A percentile compares a stretch with the other conserved stretches of the same genome.
These are phyloP conservation scores for Alfaro cultratus DNA, from an alignment of 2,797 vertebrate species.

Conservation along the genomic window DNA sequence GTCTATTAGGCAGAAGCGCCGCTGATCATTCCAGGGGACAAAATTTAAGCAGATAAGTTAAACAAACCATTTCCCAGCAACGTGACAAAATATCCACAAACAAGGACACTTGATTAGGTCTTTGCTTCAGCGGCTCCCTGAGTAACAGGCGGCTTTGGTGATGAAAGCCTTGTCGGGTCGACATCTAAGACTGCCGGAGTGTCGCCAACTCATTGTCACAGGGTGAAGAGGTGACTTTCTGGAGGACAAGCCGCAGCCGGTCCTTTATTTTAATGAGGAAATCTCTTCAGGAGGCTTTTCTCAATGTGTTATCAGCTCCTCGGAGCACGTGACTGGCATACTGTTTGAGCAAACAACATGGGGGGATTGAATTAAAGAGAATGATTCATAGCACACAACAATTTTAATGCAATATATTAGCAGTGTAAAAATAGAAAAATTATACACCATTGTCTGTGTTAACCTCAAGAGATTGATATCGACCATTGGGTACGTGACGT, in stretches of 20 bases:
- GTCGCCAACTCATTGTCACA: background rate
- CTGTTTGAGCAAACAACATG: background rate
- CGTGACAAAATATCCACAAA: background rate
- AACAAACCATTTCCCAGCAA: background rate
- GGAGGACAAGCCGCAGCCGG: slow-evolving; percentile 24
- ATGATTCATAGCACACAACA: background rate
- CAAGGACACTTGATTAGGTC: background rate
- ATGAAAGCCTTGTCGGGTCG: slow-evolving; percentile 10
- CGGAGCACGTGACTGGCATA: slow-evolving; percentile 4
- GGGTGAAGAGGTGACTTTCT: slow-evolving; percentile 18
- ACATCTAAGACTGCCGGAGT: slow-evolving; percentile 12
- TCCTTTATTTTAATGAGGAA: slow-evolving; percentile 22
- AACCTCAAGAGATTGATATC: background rate
- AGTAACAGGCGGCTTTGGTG: background rate
- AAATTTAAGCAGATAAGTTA: background rate
- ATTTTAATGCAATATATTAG: background rate
- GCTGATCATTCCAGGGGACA: background rate
- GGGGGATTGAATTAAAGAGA: background rate
- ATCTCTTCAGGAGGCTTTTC: slow-evolving; percentile 11
- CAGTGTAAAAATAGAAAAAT: background rate
- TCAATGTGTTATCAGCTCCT: slow-evolving; percentile 23
- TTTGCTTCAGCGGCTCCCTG: background rate
- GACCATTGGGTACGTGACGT: background rate
- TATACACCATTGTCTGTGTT: background rate
- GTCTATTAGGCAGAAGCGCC: slow-evolving; percentile 20